A percentile compares a stretch with the other conserved stretches of the same genome.
phyloP scores from a whole-genome alignment of 2,888 invertebrate genomes.

The Asteroscopus sphinx region DNA sequence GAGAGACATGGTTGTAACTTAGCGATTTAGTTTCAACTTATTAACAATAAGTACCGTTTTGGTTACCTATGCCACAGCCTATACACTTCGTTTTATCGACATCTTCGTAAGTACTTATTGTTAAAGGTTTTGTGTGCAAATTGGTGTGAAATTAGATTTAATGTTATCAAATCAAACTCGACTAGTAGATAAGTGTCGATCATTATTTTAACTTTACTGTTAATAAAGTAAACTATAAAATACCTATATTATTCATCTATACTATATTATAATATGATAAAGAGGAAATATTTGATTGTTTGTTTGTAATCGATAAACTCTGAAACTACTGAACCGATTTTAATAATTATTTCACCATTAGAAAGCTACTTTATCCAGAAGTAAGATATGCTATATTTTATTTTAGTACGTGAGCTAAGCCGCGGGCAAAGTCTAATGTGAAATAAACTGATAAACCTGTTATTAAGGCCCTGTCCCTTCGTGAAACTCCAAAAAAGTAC shows the following conservation, averaged over 20 bases:
- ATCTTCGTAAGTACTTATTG: slow-evolving; percentile 21
- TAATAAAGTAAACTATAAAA: not conserved
- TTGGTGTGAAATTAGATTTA: slow-evolving; percentile 44
- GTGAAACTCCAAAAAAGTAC: too few species aligned
- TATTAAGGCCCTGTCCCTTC: too few species aligned
- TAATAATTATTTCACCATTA: too few species aligned
- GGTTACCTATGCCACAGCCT: too few species aligned
- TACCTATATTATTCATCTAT: slow-evolving; percentile 1
- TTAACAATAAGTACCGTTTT: slow-evolving; percentile 7
- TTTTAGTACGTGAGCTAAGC: too few species aligned
- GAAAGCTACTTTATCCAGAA: too few species aligned
- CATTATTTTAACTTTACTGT: slow-evolving; percentile 2
- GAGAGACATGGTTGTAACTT: not conserved
- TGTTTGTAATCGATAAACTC: too few species aligned
- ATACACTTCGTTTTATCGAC: slow-evolving; percentile 15
- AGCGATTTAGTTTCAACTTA: slow-evolving; percentile 13
- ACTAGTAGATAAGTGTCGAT: slow-evolving; percentile 9
- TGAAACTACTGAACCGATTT: too few species aligned
- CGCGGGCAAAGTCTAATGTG: too few species aligned
- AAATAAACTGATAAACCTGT: slow-evolving; percentile 5
- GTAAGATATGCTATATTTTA: too few species aligned
- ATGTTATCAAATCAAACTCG: slow-evolving; percentile 18
- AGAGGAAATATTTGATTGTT: too few species aligned
- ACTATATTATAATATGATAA: too few species aligned
- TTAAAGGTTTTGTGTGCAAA: slow-evolving; percentile 27